Conservation (phyloP, 2,888 invertebrate genomes). For the Antheraea yamamai region DNA sequence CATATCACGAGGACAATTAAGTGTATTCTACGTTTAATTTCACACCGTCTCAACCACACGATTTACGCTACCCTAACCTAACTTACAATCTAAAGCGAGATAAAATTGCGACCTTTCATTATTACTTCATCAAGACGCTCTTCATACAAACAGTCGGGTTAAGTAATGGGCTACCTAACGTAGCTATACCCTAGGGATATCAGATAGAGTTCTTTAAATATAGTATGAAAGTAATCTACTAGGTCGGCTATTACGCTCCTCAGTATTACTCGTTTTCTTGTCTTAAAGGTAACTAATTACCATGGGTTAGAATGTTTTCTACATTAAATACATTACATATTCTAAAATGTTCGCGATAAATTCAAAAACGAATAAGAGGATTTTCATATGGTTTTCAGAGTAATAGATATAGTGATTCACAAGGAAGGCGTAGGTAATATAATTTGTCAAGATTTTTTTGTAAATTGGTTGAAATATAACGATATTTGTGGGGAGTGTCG, state of each 20-base stretch:
- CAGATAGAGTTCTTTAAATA: not conserved
- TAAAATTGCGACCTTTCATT: not conserved
- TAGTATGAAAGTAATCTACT: not conserved
- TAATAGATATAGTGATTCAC: too few species aligned
- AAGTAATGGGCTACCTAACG: not conserved
- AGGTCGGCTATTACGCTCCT: not conserved
- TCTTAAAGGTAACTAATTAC: not conserved
- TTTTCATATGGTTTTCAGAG: too few species aligned
- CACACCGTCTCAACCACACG: not conserved
- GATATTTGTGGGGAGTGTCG: too few species aligned
- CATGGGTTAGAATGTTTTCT: not conserved
- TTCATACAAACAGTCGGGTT: not conserved
- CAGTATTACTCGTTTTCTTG: not conserved
- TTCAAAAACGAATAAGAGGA: too few species aligned
- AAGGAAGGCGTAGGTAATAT: too few species aligned
- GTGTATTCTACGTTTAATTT: not conserved
- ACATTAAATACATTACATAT: not conserved
- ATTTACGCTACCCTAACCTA: not conserved
- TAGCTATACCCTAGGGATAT: not conserved
- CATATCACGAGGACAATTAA: too few species aligned
- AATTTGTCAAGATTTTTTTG: too few species aligned
- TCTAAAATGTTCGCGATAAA: too few species aligned
- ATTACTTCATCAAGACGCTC: not conserved
- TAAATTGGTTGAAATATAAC: too few species aligned
- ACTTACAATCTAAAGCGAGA: not conserved